These are phyloP conservation scores for Epicauta chinensis DNA, from an alignment of 1,140 invertebrate genomes.

Conservation along the genomic window DNA sequence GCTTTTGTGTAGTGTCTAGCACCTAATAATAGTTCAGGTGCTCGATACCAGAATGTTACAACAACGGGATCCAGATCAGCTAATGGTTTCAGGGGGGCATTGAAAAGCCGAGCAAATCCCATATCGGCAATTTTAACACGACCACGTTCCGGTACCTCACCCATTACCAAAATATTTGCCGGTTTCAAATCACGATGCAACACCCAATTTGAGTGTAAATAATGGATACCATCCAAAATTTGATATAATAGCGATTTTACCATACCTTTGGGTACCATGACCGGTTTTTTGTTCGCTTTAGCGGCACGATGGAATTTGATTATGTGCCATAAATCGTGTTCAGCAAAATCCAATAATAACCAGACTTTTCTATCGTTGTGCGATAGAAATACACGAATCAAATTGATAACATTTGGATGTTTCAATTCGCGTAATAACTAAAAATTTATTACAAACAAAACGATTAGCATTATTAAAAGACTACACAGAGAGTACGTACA, in stretches of 20 bases:
- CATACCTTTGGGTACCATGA: conserved; percentile 95
- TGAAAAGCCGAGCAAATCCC: conserved; percentile 99
- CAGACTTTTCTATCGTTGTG: conserved; percentile 97
- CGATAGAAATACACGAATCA: conserved; percentile 96
- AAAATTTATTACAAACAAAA: conserved; percentile 39
- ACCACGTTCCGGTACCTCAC: conserved; percentile 94
- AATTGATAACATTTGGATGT: conserved; percentile 95
- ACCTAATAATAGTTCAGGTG: conserved; percentile 92
- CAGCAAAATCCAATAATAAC: conserved; percentile 98
- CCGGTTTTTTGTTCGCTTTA: conserved; percentile 95
- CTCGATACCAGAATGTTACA: conserved; percentile 99
- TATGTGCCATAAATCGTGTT: conserved; percentile 99
- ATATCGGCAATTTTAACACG: conserved; percentile 99
- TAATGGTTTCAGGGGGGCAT: conserved; percentile 95
- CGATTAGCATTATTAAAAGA: background rate
- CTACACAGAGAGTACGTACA: conserved; percentile 55
- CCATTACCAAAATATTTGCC: conserved; percentile 99
- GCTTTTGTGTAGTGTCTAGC: conserved; percentile 98
- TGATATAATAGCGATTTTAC: conserved; percentile 98
- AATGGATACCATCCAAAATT: conserved; percentile 98
- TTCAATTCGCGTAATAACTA: conserved; percentile 95
- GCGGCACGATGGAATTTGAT: conserved; percentile 99
- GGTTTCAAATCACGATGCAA: conserved; percentile 99
- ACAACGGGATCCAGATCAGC: conserved; percentile 98
- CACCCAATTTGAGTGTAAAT: conserved; percentile 99